Evolutionary conservation across 2,888 invertebrate species (phyloP).

Genomic region (Drosophila recens): DNA sequence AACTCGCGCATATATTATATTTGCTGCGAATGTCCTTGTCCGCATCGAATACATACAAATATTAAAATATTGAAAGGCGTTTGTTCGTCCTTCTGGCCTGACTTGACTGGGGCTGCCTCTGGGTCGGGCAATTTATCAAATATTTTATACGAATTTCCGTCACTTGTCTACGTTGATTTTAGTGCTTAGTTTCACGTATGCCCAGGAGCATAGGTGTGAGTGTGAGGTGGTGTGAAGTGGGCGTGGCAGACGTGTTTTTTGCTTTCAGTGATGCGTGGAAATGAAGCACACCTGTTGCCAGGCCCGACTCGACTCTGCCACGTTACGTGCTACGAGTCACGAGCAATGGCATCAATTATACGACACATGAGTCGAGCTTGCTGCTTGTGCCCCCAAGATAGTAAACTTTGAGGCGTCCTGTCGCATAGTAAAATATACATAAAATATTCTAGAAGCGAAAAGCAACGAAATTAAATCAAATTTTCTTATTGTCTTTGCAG

Average conservation of each 20-base stretch:
- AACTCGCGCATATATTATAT: conserved; percentile 38
- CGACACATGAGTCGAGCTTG: conserved; percentile 34
- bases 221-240: neutral
- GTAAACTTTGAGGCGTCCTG: conserved; percentile 21
- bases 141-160: conserved; percentile 61
- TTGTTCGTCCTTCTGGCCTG: conserved; percentile 15
- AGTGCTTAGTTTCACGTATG: conserved; percentile 57
- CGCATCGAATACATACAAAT: neutral
- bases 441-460: conserved; percentile 3
- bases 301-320: conserved; percentile 17
- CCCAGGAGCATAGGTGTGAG: conserved; percentile 12
- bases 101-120: conserved; percentile 13
- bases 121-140: conserved; percentile 69
- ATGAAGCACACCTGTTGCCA: conserved; percentile 78
- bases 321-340: conserved; percentile 17
- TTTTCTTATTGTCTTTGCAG: conserved; percentile 37
- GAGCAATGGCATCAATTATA: conserved; percentile 41
- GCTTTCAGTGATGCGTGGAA: conserved; percentile 53
- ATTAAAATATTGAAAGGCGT: conserved; percentile 22
- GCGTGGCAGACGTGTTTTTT: conserved; percentile 27
- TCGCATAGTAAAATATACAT: conserved; percentile 49
- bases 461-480: conserved; percentile 20
- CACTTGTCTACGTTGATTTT: conserved; percentile 78
- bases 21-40: conserved; percentile 31
- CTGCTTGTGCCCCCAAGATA: neutral